A percentile compares a stretch with the other conserved stretches of the same genome.
These are phyloP conservation scores for Cyphomyrus discorhynchus DNA, from an alignment of 2,113 vertebrate genomes.

Conservation along the genomic window DNA sequence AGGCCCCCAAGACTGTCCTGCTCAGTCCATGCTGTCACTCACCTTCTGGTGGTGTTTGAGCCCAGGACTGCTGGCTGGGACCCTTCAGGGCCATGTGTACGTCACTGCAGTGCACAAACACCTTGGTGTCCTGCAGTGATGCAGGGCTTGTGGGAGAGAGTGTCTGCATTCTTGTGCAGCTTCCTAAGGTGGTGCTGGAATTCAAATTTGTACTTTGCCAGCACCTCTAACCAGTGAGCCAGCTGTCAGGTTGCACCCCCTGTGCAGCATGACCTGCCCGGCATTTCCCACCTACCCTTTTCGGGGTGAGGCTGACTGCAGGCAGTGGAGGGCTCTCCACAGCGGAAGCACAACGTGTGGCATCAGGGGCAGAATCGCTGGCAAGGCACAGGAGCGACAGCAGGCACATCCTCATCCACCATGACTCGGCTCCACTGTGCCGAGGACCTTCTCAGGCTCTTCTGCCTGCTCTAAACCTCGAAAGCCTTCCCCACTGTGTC, in stretches of 20 bases:
- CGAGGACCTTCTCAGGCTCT: background rate
- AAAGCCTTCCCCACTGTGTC: background rate
- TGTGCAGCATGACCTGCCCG: background rate
- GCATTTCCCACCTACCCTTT: background rate
- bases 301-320: no score
- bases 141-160: background rate
- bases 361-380: background rate
- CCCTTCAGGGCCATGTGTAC: no score
- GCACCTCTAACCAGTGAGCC: no score
- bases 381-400: background rate
- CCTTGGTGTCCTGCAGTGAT: background rate
- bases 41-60: no score
- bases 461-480: no score
- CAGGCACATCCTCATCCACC: background rate
- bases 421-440: background rate
- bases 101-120: no score
- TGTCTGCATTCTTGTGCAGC: background rate
- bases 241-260: background rate
- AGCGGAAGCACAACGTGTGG: no score
- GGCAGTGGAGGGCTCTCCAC: no score
- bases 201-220: no score
- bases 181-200: background rate
- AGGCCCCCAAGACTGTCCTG: no score
- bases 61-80: no score
- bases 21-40: no score